Evolutionary conservation across 1,140 invertebrate species (phyloP), one percentile per base, ranked within the genome.

Genomic region (Cecropterus lyciades): DNA sequence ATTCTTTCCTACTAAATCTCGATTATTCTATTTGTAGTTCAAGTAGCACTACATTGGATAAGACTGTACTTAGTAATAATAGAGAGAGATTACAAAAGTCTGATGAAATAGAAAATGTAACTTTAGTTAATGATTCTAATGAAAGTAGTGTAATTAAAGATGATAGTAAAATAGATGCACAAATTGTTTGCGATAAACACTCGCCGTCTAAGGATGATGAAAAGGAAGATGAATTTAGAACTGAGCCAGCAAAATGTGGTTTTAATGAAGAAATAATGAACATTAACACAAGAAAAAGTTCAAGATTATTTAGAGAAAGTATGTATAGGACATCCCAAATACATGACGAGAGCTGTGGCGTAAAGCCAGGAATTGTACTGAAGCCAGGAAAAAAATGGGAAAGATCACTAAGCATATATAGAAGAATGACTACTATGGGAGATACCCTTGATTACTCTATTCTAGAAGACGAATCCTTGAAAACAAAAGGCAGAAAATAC

Each of bases 371-470:
- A 11, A 89, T 91, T 69, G 80, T 89, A 5, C 63, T 91, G 6
- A 82, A 87, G 46, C 91, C 92, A 15, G 92, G 91, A 1, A 93
- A 93, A 64, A 84, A 87, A 79, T 92, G 89, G 89, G 88, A 91
- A 60, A 83, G 91, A 62, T 92, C 89, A 5, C 66, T 92, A 14
- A 92, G 87, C 67, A 93, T 93, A 48, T 87, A 88, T 48, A 84
- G 80, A 79, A 84, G 88, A 75, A 84, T 91, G 75, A 91, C 84
- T 3, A 80, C 75, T 62, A 80, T 87, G 69, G 78, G 77, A 42
- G 82, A 87, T 72, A 57, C 75, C 59, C 81, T 80, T 56, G 73
- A 91, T 51, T 55, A 75, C 13, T 83, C 86, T 24, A 56, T 88
- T 14, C 57, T 90, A 66, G 80, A 87, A 63, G 73, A 83, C 40